These are phyloP conservation scores for Serinus canaria DNA, from an alignment of 2,113 vertebrate genomes.

Conservation along the genomic window DNA sequence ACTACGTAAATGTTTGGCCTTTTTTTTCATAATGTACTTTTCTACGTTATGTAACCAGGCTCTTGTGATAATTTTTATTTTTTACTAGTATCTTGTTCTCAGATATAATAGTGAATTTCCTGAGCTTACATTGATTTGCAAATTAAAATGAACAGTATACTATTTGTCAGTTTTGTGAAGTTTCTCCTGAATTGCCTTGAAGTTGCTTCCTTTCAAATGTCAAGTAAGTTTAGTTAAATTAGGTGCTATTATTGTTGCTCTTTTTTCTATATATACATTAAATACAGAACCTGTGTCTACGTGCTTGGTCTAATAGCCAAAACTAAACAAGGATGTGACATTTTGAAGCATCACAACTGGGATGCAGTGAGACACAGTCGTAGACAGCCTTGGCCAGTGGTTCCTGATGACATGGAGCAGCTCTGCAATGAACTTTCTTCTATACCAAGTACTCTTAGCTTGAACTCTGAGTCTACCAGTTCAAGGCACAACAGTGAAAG, in stretches of 20 bases:
- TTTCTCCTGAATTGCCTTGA: not conserved
- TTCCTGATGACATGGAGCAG: slow-evolving; percentile 92
- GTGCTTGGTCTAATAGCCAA: slow-evolving; percentile 94
- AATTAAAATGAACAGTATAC: not conserved
- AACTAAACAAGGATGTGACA: slow-evolving; percentile 95
- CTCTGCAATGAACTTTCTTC: slow-evolving; percentile 83
- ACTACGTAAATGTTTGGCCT: not conserved
- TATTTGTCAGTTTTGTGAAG: not conserved
- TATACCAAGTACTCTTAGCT: slow-evolving; percentile 82
- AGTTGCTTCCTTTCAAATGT: not conserved
- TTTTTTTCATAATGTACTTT: not conserved
- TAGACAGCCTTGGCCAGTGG: slow-evolving; percentile 92
- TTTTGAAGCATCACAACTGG: slow-evolving; percentile 92
- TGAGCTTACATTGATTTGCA: not conserved
- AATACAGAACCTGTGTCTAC: slow-evolving; percentile 90
- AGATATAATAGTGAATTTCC: not conserved
- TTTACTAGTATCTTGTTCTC: not conserved
- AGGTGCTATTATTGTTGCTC: not conserved
- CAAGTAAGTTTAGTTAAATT: not conserved
- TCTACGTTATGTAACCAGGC: not conserved
- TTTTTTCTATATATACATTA: not conserved
- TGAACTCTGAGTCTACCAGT: slow-evolving; percentile 95
- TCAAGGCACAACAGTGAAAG: slow-evolving; percentile 98
- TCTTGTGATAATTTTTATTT: not conserved
- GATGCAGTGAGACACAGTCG: slow-evolving; percentile 94